These are phyloP conservation scores for Lumbricus terrestris DNA, from an alignment of 2,888 invertebrate species.

Conservation along the genomic window DNA sequence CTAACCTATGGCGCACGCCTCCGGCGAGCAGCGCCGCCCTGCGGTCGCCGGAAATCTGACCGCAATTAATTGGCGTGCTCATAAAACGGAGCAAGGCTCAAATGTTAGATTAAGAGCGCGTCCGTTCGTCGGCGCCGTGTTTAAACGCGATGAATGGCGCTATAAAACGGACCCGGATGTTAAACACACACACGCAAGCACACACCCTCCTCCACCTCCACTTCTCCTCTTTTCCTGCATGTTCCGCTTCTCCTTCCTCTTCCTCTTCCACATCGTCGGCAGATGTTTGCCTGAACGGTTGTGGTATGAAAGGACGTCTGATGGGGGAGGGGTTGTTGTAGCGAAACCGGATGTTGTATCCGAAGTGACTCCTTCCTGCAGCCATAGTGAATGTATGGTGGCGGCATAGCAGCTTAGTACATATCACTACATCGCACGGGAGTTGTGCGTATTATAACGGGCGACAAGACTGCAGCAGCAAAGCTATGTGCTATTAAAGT, in stretches of 20 bases:
- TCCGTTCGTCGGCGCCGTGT: constrained; percentile 3
- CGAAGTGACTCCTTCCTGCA: background rate
- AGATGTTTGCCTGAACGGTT: background rate
- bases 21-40: background rate
- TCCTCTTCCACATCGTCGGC: background rate
- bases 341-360: background rate
- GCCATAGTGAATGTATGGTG: background rate
- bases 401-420: background rate
- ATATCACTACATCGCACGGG: background rate
- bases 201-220: background rate
- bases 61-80: constrained; percentile 16
- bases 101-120: background rate
- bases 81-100: constrained; percentile 8
- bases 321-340: background rate
- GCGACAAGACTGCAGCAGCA: background rate
- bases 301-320: background rate
- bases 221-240: no score
- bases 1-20: background rate
- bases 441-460: background rate
- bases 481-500: background rate
- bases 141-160: constrained; percentile 3
- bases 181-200: no score
- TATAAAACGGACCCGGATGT: constrained; percentile 3
- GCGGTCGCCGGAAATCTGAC: background rate
- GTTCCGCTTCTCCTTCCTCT: no score